Conservation (phyloP, 2,888 invertebrate species). For the Agonum fuliginosum region DNA sequence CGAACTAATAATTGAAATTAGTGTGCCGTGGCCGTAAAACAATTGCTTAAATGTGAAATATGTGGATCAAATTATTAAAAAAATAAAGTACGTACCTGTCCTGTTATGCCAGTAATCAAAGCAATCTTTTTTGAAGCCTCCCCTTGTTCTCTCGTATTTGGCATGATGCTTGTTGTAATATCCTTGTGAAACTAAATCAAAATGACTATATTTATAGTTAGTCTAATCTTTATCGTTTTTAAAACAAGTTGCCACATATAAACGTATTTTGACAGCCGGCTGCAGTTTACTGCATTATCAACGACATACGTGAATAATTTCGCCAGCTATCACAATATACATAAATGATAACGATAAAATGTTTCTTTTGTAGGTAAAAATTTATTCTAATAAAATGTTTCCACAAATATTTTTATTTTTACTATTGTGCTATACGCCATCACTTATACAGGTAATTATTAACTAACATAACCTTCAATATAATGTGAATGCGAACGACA, state of each 20-base stretch:
- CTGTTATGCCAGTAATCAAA: constrained; percentile 96
- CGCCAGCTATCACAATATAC: constrained; percentile 4
- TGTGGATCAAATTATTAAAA: background rate
- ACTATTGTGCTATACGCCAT: constrained; percentile 22
- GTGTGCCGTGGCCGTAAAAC: background rate
- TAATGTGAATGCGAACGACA: constrained; percentile 20
- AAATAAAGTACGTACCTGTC: constrained; percentile 83
- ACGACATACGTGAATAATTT: constrained; percentile 41
- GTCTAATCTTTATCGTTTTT: constrained; percentile 29
- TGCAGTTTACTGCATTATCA: constrained; percentile 55
- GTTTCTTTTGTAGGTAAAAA: constrained; percentile 24
- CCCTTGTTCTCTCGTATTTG: constrained; percentile 1
- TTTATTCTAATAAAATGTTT: constrained; percentile 22
- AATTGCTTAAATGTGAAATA: constrained; percentile 39
- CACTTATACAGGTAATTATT: constrained; percentile 43
- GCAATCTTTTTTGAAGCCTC: constrained; percentile 80
- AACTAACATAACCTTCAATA: constrained; percentile 18
- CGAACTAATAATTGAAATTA: background rate
- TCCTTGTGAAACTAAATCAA: background rate
- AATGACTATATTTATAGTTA: background rate
- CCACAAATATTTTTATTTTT: constrained; percentile 40
- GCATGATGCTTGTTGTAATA: background rate
- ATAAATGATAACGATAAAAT: constrained; percentile 12
- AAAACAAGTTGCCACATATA: constrained; percentile 40
- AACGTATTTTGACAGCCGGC: constrained; percentile 51